These are phyloP conservation scores for Luperina testacea DNA, from an alignment of 2,888 invertebrate genomes.

Conservation along the genomic window DNA sequence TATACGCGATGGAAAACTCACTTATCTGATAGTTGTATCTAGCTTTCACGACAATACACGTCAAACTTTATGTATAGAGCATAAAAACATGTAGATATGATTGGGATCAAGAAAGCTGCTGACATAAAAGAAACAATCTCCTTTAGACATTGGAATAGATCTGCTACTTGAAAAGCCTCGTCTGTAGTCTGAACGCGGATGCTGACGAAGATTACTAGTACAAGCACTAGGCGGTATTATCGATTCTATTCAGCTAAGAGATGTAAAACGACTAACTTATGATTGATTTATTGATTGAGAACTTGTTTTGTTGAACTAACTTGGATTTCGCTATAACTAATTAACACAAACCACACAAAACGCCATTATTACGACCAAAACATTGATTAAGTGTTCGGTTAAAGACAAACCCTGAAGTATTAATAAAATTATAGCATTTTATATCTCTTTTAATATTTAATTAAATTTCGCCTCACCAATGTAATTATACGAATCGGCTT, in stretches of 20 bases:
- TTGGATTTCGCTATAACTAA: conserved; percentile 13
- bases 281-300: conserved; percentile 48
- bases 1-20: conserved; percentile 22
- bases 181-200: conserved; percentile 51
- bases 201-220: conserved; percentile 49
- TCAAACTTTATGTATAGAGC: conserved; percentile 42
- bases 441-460: conserved; percentile 51
- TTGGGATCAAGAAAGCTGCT: conserved; percentile 44
- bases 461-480: conserved; percentile 58
- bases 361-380: conserved; percentile 1
- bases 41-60: conserved; percentile 38
- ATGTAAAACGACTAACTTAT: conserved; percentile 34
- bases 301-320: conserved; percentile 16
- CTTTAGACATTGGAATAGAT: conserved; percentile 35
- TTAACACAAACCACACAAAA: conserved; percentile 18
- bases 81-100: conserved; percentile 56
- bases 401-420: conserved; percentile 9
- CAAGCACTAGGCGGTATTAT: conserved; percentile 21
- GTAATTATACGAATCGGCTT: conserved; percentile 64
- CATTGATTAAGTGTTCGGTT: conserved; percentile 22
- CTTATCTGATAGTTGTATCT: conserved; percentile 51
- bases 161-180: conserved; percentile 57
- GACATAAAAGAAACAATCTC: conserved; percentile 54
- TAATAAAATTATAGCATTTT: conserved; percentile 39
- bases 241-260: conserved; percentile 43